These are phyloP conservation scores for Ectobius pallidus DNA, from an alignment of 2,888 invertebrate genomes.

Conservation along the genomic window DNA sequence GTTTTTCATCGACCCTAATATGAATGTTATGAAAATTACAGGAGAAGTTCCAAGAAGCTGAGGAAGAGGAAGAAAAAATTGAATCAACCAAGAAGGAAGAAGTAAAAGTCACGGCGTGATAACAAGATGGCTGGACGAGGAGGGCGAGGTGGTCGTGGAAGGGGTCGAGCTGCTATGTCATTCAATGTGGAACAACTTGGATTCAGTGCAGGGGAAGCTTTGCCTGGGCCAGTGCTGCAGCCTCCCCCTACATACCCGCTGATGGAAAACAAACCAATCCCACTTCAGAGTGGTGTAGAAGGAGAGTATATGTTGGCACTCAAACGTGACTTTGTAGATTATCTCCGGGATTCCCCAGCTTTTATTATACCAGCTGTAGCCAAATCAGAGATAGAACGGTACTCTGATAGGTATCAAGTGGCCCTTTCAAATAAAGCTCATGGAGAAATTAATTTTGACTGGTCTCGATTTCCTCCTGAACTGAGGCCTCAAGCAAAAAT, in stretches of 20 bases:
- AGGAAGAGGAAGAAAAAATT: slow-evolving; percentile 44
- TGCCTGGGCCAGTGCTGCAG: slow-evolving; percentile 53
- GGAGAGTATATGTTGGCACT: slow-evolving; percentile 55
- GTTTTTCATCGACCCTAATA: too few species aligned
- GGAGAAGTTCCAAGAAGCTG: slow-evolving; percentile 46
- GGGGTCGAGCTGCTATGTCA: slow-evolving; percentile 51
- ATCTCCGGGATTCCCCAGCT: slow-evolving; percentile 52
- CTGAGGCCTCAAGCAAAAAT: slow-evolving; percentile 43
- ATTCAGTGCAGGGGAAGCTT: slow-evolving; percentile 52
- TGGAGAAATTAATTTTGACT: slow-evolving; percentile 41
- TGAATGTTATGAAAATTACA: too few species aligned
- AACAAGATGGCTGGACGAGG: slow-evolving; percentile 50
- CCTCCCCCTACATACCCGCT: slow-evolving; percentile 56
- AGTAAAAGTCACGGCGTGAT: slow-evolving; percentile 46
- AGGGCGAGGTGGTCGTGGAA: slow-evolving; percentile 50
- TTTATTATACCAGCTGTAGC: slow-evolving; percentile 48
- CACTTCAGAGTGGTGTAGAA: slow-evolving; percentile 50
- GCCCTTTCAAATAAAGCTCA: slow-evolving; percentile 45
- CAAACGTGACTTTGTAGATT: slow-evolving; percentile 52
- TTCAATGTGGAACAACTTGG: slow-evolving; percentile 54
- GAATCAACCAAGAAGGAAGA: slow-evolving; percentile 51
- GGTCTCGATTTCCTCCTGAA: slow-evolving; percentile 47
- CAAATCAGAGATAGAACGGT: slow-evolving; percentile 53
- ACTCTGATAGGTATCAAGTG: slow-evolving; percentile 55
- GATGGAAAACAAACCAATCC: slow-evolving; percentile 57